Percentiles rank a stretch among this genome's conserved stretches.
These are phyloP conservation scores for Polia nebulosa DNA, from an alignment of 2,888 invertebrate genomes.

Conservation along the genomic window DNA sequence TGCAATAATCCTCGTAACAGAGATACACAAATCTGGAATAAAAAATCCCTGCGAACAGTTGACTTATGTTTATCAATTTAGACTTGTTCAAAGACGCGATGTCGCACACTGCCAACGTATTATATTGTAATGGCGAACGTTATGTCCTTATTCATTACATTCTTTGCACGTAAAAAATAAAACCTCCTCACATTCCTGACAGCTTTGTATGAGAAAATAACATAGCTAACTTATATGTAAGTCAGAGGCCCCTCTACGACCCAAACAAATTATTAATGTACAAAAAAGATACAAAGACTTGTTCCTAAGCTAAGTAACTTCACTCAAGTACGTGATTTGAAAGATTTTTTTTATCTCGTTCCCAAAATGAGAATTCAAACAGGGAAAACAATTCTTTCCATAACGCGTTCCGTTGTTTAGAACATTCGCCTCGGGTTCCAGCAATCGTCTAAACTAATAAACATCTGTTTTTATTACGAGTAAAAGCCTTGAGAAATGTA, in stretches of 20 bases:
- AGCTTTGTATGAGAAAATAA: conserved; percentile 83
- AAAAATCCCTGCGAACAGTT: conserved; percentile 53
- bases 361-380: conserved; percentile 78
- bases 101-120: conserved; percentile 70
- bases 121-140: conserved; percentile 78
- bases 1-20: conserved; percentile 27
- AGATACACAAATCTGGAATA: conserved; percentile 32
- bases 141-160: conserved; percentile 82
- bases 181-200: conserved; percentile 83
- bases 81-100: conserved; percentile 67
- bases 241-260: conserved; percentile 76
- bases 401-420: conserved; percentile 75
- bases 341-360: conserved; percentile 79
- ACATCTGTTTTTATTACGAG: conserved; percentile 71
- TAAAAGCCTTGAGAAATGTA: conserved; percentile 67
- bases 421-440: conserved; percentile 72
- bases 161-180: conserved; percentile 88
- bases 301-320: conserved; percentile 82
- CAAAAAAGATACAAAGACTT: conserved; percentile 83
- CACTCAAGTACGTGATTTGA: conserved; percentile 83
- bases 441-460: conserved; percentile 77
- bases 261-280: conserved; percentile 85
- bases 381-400: conserved; percentile 77
- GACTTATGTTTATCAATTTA: conserved; percentile 79
- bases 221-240: conserved; percentile 81